These are phyloP conservation scores for Saccostrea glomerata DNA, from an alignment of 1,140 invertebrate species.

Conservation along the genomic window DNA sequence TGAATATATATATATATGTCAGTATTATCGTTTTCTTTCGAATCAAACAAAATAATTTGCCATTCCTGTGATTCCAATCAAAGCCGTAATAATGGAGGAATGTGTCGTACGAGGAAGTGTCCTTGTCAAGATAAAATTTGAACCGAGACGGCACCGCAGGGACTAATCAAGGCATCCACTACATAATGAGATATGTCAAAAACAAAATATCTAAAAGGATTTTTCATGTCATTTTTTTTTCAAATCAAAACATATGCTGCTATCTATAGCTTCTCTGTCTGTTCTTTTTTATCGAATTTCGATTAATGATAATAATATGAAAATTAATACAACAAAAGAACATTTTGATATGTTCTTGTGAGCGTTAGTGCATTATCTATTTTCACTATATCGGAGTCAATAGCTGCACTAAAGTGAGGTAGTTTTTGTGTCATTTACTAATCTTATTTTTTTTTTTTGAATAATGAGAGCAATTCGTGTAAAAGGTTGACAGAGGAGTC, in stretches of 20 bases:
- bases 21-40: too few species aligned
- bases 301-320: background rate
- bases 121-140: background rate
- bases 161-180: background rate
- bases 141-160: background rate
- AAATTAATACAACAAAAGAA: background rate
- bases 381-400: background rate
- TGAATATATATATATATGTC: background rate
- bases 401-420: background rate
- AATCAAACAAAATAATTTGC: background rate
- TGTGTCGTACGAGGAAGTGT: background rate
- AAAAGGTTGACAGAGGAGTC: background rate
- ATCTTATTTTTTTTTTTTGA: background rate
- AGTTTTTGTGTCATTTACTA: background rate
- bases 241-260: background rate
- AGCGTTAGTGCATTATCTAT: background rate
- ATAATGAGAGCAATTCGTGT: background rate
- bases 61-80: background rate
- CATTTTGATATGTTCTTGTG: background rate
- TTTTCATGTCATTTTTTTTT: slow-evolving; percentile 4
- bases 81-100: background rate
- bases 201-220: background rate
- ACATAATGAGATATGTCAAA: background rate
- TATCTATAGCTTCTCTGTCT: background rate
- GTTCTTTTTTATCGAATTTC: background rate